Evolutionary conservation across 2,888 invertebrate genomes (phyloP).

Genomic region (Andrena minutula): DNA sequence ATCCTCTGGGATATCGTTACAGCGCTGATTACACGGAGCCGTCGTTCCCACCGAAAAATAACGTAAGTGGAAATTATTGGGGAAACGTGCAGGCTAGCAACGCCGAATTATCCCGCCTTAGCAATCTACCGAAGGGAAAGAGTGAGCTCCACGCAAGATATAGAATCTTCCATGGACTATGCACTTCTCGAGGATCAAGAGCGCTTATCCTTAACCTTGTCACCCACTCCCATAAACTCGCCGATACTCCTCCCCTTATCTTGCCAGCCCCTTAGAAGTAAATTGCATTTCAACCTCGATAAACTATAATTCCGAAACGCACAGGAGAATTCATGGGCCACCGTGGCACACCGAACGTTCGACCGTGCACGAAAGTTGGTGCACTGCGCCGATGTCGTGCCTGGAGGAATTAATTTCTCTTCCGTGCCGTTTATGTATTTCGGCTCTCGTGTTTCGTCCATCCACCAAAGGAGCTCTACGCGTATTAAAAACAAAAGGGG

Average conservation of each 20-base stretch:
- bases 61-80: slow-evolving; percentile 85
- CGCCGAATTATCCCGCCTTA: no score
- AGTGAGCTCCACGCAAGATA: no score
- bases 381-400: slow-evolving; percentile 15
- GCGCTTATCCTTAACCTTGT: no score
- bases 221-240: no score
- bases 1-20: slow-evolving; percentile 90
- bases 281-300: not conserved
- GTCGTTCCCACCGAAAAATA: slow-evolving; percentile 90
- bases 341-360: not conserved
- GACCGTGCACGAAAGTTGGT: slow-evolving; percentile 6
- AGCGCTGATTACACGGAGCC: slow-evolving; percentile 93
- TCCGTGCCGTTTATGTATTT: slow-evolving; percentile 19
- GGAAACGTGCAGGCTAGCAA: no score
- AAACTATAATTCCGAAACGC: slow-evolving; percentile 13
- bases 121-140: no score
- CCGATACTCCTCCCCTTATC: not conserved
- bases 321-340: slow-evolving; percentile 12
- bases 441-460: slow-evolving; percentile 11
- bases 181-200: no score
- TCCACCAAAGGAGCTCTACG: not conserved
- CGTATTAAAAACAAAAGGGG: not conserved
- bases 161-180: no score
- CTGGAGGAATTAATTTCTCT: slow-evolving; percentile 25
- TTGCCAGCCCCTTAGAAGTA: not conserved